Evolutionary conservation across 1,140 invertebrate species (phyloP).

Genomic region (Neodiprion pinetum): DNA sequence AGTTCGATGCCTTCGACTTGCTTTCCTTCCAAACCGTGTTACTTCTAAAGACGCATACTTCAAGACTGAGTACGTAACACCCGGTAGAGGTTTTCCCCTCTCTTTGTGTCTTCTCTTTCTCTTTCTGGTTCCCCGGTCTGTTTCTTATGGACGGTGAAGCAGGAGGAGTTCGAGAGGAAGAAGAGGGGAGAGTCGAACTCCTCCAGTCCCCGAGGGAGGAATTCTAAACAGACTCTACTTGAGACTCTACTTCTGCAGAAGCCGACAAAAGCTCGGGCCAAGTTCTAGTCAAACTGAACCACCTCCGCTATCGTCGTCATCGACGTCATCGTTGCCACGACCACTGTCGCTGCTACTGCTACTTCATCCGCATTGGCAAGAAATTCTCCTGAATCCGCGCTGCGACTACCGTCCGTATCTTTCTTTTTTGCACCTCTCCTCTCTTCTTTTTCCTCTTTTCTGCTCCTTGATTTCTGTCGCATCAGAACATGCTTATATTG

Average conservation of each 20-base stretch:
- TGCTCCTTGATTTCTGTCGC: no score
- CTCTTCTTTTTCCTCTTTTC: no score
- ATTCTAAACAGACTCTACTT: constrained; percentile 18
- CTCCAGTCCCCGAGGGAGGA: constrained; percentile 12
- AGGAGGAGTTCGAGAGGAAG: neutral
- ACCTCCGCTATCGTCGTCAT: neutral
- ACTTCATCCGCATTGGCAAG: neutral
- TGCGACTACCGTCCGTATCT: no score
- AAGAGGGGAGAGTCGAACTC: constrained; percentile 1
- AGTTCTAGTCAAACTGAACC: neutral
- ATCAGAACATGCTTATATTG: no score
- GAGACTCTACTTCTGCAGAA: constrained; percentile 13
- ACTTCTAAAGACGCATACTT: no score
- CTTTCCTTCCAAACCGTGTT: no score
- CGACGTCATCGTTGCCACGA: no score
- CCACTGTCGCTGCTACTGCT: neutral
- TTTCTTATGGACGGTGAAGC: no score
- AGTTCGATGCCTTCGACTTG: no score
- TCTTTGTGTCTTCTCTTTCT: neutral
- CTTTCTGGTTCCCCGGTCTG: no score
- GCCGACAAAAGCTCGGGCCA: neutral
- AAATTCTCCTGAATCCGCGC: neutral
- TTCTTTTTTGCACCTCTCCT: no score
- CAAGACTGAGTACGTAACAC: neutral
- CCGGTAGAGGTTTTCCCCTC: neutral